phyloP scores from a whole-genome alignment of 1,140 invertebrate genomes.

The Drosophila carrolli region DNA sequence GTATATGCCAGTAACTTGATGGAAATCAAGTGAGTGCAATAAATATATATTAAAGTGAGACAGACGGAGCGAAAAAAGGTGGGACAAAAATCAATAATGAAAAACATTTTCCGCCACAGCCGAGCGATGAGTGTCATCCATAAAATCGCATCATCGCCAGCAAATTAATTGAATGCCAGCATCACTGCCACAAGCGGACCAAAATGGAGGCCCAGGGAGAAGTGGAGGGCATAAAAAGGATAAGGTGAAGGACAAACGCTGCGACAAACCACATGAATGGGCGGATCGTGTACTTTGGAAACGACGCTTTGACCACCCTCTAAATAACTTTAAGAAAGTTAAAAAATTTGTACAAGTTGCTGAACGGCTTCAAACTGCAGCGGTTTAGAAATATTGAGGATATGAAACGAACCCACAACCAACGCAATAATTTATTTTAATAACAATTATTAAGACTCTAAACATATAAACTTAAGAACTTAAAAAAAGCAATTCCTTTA shows the following conservation, averaged over 20 bases:
- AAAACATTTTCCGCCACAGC: conserved; percentile 35
- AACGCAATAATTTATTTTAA: too few relatives aligned
- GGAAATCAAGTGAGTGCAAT: conserved; percentile 74
- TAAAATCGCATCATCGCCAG: conserved; percentile 54
- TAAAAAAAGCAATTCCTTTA: too few relatives aligned
- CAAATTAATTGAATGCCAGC: conserved; percentile 75
- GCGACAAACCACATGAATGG: conserved; percentile 39
- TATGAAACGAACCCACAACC: too few relatives aligned
- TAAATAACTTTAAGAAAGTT: too few relatives aligned
- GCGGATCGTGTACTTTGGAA: background rate
- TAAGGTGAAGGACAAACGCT: conserved; percentile 36
- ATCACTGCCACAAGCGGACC: conserved; percentile 26
- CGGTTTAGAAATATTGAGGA: too few relatives aligned
- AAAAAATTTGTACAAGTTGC: too few relatives aligned
- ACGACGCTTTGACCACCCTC: conserved; percentile 3
- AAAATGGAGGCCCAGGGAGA: conserved; percentile 5
- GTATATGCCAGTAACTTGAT: conserved; percentile 48
- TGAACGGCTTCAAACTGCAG: too few relatives aligned
- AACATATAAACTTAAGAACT: too few relatives aligned
- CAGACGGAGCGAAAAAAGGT: conserved; percentile 16
- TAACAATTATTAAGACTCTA: too few relatives aligned
- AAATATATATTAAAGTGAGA: conserved; percentile 57
- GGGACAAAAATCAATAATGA: conserved; percentile 68
- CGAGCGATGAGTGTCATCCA: conserved; percentile 50
- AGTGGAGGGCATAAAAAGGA: background rate